These are phyloP conservation scores for Sceliomorpha sp. DNA, from an alignment of 2,888 invertebrate genomes.

Conservation along the genomic window DNA sequence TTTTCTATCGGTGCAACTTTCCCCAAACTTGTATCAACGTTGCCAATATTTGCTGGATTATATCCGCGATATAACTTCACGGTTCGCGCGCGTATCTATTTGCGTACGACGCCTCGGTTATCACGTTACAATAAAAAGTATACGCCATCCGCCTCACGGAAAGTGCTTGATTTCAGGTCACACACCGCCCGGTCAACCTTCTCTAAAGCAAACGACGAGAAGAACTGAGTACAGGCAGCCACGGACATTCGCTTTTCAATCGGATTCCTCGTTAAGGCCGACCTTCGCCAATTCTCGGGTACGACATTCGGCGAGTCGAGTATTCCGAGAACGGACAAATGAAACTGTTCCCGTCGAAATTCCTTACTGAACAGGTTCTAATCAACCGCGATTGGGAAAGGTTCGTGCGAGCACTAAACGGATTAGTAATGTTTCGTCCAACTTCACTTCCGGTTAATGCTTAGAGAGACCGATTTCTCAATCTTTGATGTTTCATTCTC, in stretches of 20 bases:
- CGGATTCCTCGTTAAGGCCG: slow-evolving; percentile 67
- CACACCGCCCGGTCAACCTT: slow-evolving; percentile 58
- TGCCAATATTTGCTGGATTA: slow-evolving; percentile 24
- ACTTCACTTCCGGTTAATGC: no score
- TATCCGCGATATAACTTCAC: neutral
- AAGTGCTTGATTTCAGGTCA: slow-evolving; percentile 49
- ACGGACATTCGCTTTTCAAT: slow-evolving; percentile 75
- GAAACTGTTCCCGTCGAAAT: slow-evolving; percentile 32
- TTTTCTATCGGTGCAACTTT: slow-evolving; percentile 53
- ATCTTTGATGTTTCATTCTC: no score
- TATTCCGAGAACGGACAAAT: slow-evolving; percentile 32
- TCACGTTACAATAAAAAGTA: slow-evolving; percentile 26
- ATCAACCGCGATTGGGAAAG: no score
- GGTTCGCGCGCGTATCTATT: slow-evolving; percentile 4
- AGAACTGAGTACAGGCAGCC: slow-evolving; percentile 67
- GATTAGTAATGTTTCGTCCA: no score
- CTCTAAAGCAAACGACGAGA: slow-evolving; percentile 68
- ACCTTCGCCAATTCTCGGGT: slow-evolving; percentile 66
- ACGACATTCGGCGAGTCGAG: slow-evolving; percentile 57
- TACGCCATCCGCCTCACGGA: slow-evolving; percentile 17
- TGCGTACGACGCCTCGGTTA: slow-evolving; percentile 7
- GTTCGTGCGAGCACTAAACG: no score
- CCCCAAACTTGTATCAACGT: slow-evolving; percentile 41
- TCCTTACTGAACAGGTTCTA: slow-evolving; percentile 25
- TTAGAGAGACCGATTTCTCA: no score